Evolutionary conservation across 2,797 vertebrate species (phyloP), one percentile per base, ranked within the genome.

Genomic region (Enteromius paludinosus): DNA sequence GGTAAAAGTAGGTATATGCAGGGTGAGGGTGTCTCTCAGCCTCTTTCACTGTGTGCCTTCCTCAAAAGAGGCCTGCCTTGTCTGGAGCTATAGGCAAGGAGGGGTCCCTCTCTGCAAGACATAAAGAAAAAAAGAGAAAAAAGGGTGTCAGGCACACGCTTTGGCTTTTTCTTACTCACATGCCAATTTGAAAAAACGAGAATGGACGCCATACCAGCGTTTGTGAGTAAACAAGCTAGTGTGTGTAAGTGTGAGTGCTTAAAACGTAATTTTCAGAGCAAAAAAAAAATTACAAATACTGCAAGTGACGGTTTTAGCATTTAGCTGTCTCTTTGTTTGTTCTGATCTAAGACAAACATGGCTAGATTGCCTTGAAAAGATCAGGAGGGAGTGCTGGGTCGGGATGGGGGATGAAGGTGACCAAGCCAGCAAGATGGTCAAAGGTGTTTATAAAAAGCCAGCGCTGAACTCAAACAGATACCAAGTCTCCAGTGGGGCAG

Each of bases 91-190:
- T 90, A 93, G 91, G 91, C 91, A 93, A 91, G 91, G 93, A 92
- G 91, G 89, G 90, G 86, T 93, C 92, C 89, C 93, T 94, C 91
- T 95, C 94, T 95, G 94, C 92, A 94, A 95, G 92, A 95, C 93
- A 95, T 85, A 93, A 93, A 93, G 90, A 92, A 92, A 94, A 90
- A 91, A 90, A 92, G 85, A 87, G 81, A 89, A 87, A 88, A 84
- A 89, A 88, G 87, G 87, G 87, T 84, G 89, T 95, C 93, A 95
- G 93, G 89, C 87, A 89, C 84, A 88, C 87, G 87, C 89, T 90
- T 90, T 87, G 65, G 70, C 85, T 87, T 71, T 85, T 83, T 86
- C 87, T 86, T 81, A 86, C 78, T 89, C 87, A 87, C 90, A 92
- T 90, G 90, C 90, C 91, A 93, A 87, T 78, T 83, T 87, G 41